Base-by-base conservation (phyloP, 2,888 invertebrate genomes). In the Germaria angustata region DNA sequence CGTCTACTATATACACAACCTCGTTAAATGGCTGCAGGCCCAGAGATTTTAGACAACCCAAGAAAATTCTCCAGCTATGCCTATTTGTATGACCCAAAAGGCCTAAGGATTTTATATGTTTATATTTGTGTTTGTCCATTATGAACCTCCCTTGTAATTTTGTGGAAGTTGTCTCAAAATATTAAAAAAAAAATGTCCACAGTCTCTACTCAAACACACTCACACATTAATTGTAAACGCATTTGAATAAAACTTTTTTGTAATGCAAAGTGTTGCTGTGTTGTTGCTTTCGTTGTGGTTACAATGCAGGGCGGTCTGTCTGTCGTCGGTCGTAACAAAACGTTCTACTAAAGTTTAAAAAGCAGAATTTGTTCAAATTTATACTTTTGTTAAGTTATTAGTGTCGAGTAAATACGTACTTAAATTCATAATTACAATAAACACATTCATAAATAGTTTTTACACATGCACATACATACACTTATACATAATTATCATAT, bases 341-440 rank as follows among this genome's bases (percentile, higher is more conserved):
- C 63, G 20, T 36, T 36, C 24, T 13, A 41, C 55, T 59, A 39
- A 72, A 69, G 28, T 36, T 51, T 22, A 41, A 57, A 39, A 73
- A 65, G 41, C 61, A 46, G 72, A 73, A 78, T 73, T 65, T 69
- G 55, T 71, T 73, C 7, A 63, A 61, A 68, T 55, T 78, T 63
- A 61, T 63, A 81, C 73, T 78, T 79, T 82, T 82, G 82, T 82
- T 24, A 79, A 82, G 79, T 79, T 79, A 82, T 82, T 82, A 79
- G 59, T 71, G 71, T 44, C 63, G 24, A 44, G 22, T 53, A 63
- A 28, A 59, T 53, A 28, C 15, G 4, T 22, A 53, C 53, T 28
- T 20, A 61, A 3, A 9, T 13, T 24, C 9, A 28, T 2, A 22
- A 24, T 36, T 22, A 39, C 7, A 39, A 51, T 17, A 2, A 32